These are phyloP conservation scores for Agriopis marginaria DNA, from an alignment of 2,888 invertebrate species.

Conservation along the genomic window DNA sequence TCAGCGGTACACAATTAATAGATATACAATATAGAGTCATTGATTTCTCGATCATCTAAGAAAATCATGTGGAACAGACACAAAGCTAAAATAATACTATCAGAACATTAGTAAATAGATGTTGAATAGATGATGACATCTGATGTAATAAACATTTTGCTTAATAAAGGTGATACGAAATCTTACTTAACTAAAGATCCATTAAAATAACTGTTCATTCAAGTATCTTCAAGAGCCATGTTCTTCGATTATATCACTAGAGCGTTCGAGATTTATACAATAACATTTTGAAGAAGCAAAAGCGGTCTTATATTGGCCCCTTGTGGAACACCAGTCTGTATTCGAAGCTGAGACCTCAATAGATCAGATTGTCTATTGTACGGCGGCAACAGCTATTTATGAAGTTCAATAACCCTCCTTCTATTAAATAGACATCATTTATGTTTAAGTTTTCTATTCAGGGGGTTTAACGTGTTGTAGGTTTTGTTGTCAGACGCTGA, in stretches of 20 bases:
- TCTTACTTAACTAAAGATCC: slow-evolving; percentile 23
- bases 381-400: slow-evolving; percentile 64
- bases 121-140: slow-evolving; percentile 2
- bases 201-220: slow-evolving; percentile 35
- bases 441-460: slow-evolving; percentile 32
- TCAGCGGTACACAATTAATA: too few species aligned
- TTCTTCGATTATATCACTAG: slow-evolving; percentile 36
- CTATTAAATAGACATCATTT: slow-evolving; percentile 55
- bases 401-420: slow-evolving; percentile 67
- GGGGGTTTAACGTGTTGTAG: slow-evolving; percentile 28
- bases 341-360: slow-evolving; percentile 62
- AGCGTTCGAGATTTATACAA: slow-evolving; percentile 37
- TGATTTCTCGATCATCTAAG: too few species aligned
- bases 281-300: slow-evolving; percentile 42
- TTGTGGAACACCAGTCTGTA: slow-evolving; percentile 49
- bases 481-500: slow-evolving; percentile 7
- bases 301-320: slow-evolving; percentile 34
- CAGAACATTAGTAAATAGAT: not conserved
- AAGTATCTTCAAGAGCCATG: slow-evolving; percentile 32
- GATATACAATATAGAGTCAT: too few species aligned
- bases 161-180: slow-evolving; percentile 25
- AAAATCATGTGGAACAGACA: not conserved
- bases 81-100: not conserved
- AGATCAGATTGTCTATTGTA: slow-evolving; percentile 71
- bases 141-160: slow-evolving; percentile 4